Evolutionary conservation across 2,888 invertebrate genomes (phyloP), one percentile per base, ranked within the genome.

Genomic region (Gandaritis pyraliata): DNA sequence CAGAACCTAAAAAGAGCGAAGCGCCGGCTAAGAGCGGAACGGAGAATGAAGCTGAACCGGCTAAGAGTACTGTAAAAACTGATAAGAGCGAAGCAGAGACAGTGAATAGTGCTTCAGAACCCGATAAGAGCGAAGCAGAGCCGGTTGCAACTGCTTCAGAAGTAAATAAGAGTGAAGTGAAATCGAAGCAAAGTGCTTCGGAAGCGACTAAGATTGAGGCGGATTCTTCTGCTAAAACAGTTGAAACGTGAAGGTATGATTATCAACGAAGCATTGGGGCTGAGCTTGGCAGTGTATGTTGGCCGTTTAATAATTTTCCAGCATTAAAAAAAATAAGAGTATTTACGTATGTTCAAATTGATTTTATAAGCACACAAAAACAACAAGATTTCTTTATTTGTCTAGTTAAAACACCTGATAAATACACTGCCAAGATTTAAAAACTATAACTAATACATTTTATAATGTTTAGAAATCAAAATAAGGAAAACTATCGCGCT

Each of bases 21-120:
- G 58, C 47, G 1, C 16, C 33, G 12, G 16, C 30, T 30, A 47
- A 55, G n/a, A 55, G 38, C 10, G 33, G 33, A 8, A 6, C 33
- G 10, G 33, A 33, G 1, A 33, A 33, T 33, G 33, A 33, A 30
- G 58, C 52, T 3, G 45, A 45, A 11, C 16, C 33, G 4, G 16
- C 10, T 30, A 29, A 55, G n/a, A 55, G 38, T 55, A 30, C 8
- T 58, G 82, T 87, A 83, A 13, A 47, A 36, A 33, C 23, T 23
- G 29, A n/a, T 30, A 49, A 49, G 18, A 43, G 41, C 16, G 51
- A 51, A 38, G 58, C 39, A 23, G 50, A 23, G 18, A 16, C 49
- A 13, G 45, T 50, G 38, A 38, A 33, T 11, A 58, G 46, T 38
- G 46, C 11, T 6, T 15, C 39, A 29, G 47, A 58, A 49, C 38